These are phyloP conservation scores for Calameuta filiformis DNA, from an alignment of 2,888 invertebrate genomes.

Conservation along the genomic window DNA sequence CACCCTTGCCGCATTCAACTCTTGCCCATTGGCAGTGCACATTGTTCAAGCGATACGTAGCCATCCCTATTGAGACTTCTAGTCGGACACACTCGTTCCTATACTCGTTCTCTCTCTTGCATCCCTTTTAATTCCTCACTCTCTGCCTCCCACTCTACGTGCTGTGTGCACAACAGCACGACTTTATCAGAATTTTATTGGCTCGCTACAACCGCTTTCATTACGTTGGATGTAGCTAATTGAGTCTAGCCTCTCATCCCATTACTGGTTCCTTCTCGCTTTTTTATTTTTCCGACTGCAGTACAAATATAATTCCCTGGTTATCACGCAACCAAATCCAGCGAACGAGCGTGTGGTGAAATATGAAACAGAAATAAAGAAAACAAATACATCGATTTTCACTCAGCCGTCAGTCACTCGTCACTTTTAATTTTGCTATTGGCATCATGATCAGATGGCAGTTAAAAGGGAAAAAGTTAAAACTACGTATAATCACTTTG, in stretches of 20 bases:
- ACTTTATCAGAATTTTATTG: conserved; percentile 54
- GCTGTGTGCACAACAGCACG: conserved; percentile 20
- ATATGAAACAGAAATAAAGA: too few species aligned
- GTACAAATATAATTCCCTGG: background rate
- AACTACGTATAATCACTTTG: too few species aligned
- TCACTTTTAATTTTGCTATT: too few species aligned
- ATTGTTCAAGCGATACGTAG: conserved; percentile 39
- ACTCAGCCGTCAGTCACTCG: too few species aligned
- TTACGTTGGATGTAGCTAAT: conserved; percentile 52
- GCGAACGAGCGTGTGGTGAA: background rate
- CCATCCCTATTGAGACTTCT: conserved; percentile 33
- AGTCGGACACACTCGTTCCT: conserved; percentile 1
- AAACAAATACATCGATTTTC: too few species aligned
- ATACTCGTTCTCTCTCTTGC: background rate
- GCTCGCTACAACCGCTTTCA: conserved; percentile 46
- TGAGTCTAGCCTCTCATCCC: conserved; percentile 44
- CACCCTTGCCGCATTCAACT: conserved; percentile 25
- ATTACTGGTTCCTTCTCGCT: conserved; percentile 21
- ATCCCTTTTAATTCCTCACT: background rate
- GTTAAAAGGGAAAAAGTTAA: too few species aligned
- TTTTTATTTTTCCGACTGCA: background rate
- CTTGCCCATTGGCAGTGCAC: conserved; percentile 33
- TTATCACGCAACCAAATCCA: background rate
- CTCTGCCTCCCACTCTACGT: conserved; percentile 1
- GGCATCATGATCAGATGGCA: too few species aligned